Evolutionary conservation across 2,113 vertebrate genomes (phyloP), one percentile per base, ranked within the genome.

Genomic region (Puffinus mauretanicus): DNA sequence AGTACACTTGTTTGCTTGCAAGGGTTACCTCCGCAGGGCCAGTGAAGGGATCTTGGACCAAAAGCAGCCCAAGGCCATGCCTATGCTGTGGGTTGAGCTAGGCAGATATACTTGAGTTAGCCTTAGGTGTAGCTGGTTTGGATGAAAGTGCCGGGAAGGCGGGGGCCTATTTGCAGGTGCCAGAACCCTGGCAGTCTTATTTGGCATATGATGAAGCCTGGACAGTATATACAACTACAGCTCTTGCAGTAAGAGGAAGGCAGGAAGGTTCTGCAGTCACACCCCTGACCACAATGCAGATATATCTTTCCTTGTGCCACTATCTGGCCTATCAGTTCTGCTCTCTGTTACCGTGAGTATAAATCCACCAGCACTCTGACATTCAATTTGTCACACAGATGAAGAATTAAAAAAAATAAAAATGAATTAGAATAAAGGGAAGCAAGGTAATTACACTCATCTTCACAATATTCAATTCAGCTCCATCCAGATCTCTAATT

Each of bases 401-500:
- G 52, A 96, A 94, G 81, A 94, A 89, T 82, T 76, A 16, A 71
- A 94, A 94, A 82, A 85, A 92, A 96, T 73, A 77, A 95, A 78
- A 93, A 91, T 22, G 64, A 94, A 81, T 78, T 92, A 69, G 73
- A 94, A 95, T 79, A 96, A 93, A 96, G 72, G 51, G 76, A 94
- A 90, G 72, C 57, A 90, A 94, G 80, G 76, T 94, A 94, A 96
- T 97, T 91, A 80, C 71, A 89, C 81, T 93, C 84, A 88, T 97
- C 93, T 95, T 96, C 95, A 93, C 78, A 73, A 93, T 89, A 86
- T 93, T 95, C 91, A 78, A 70, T 95, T 96, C 94, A 83, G 78
- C 42, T 96, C 62, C 94, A 90, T 95, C 95, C 42, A 96, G 81
- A 97, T 94, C 86, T 95, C 96, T 97, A 96, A 95, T 97, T 96